A percentile compares a stretch with the other conserved stretches of the same genome.
Evolutionary conservation across 1,140 invertebrate genomes (phyloP).

Genomic region (Galleria mellonella): DNA sequence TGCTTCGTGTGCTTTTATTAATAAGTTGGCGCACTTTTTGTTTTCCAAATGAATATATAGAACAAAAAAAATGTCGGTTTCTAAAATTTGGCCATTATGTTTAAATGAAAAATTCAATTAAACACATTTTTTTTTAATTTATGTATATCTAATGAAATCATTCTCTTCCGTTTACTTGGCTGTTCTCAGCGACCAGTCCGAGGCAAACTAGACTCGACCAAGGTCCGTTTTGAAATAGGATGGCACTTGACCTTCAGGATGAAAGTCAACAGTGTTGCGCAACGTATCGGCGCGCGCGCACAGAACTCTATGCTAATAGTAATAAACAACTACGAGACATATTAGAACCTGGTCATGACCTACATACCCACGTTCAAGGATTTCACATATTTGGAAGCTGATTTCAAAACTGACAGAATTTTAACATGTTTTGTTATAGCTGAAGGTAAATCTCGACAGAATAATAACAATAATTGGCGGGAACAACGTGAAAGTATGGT

Average conservation of each 20-base stretch:
- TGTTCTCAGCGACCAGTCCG: slow-evolving; percentile 41
- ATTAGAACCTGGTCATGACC: slow-evolving; percentile 69
- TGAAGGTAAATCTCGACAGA: slow-evolving; percentile 27
- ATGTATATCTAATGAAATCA: slow-evolving; percentile 47
- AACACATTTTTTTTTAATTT: slow-evolving; percentile 21
- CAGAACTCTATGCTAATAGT: slow-evolving; percentile 66
- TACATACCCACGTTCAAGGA: slow-evolving; percentile 67
- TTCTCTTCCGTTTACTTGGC: slow-evolving; percentile 54
- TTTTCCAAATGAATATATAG: too few relatives aligned
- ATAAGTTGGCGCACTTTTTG: too few relatives aligned
- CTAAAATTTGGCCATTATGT: too few relatives aligned
- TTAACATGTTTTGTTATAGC: slow-evolving; percentile 59
- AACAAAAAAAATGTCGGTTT: too few relatives aligned
- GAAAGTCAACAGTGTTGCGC: slow-evolving; percentile 71
- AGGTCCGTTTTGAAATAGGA: slow-evolving; percentile 73
- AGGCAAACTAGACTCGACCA: slow-evolving; percentile 65
- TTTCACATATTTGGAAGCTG: slow-evolving; percentile 72
- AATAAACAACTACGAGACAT: slow-evolving; percentile 61
- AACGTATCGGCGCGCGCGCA: slow-evolving; percentile 53
- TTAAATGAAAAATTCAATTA: too few relatives aligned
- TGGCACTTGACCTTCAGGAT: slow-evolving; percentile 72
- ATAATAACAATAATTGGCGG: slow-evolving; percentile 1
- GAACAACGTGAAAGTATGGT: neutral
- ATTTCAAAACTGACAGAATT: slow-evolving; percentile 68
- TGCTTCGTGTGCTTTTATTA: neutral